Base-by-base conservation (phyloP, 2,113 vertebrate species). In the Odocoileus hemionus region DNA sequence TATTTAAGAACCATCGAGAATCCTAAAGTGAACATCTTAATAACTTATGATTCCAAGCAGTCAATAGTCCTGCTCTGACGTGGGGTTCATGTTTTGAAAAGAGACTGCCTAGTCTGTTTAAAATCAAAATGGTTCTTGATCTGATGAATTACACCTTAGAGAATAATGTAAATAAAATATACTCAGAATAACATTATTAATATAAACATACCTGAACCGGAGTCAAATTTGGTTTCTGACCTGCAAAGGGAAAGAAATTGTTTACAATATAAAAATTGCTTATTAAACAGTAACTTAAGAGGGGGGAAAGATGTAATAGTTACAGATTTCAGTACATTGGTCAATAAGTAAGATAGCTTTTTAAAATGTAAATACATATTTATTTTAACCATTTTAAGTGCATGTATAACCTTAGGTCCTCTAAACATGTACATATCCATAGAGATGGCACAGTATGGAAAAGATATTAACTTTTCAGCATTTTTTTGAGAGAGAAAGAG, bases 181-280 rank as follows among this genome's bases (percentile, higher is more conserved):
- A 96, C 96, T 98, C 95, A 98, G 94, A 98, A 98, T 98, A 98
- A 98, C 96, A 98, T 97, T 97, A 98, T 98, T 98, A 98, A 98
- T 98, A 89, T 98, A 98, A 99, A 99, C 99, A 98, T 99, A 99
- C 99, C 99, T 99, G 99, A 99, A 97, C 99, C 99, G 4, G 99
- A 99, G 99, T 99, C 99, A 99, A 99, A 99, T 98, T 99, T 99
- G 84, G 99, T 99, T 98, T 98, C 99, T 80, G 99, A 99, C 98
- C 99, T 99, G 97, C 30, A 99, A 99, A 97, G 91, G 52, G 90
- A 99, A 98, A 98, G 80, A 97, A 96, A 98, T 60, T 92, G 96
- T 0, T 0, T 98, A 98, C 90, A 96, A 98, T 96, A 97, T 92
- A 98, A 98, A 96, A 97, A 95, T 47, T 86, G 89, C 61, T 91